Evolutionary conservation across 1,140 invertebrate genomes (phyloP).

Genomic region (Lordiphosa collinella): DNA sequence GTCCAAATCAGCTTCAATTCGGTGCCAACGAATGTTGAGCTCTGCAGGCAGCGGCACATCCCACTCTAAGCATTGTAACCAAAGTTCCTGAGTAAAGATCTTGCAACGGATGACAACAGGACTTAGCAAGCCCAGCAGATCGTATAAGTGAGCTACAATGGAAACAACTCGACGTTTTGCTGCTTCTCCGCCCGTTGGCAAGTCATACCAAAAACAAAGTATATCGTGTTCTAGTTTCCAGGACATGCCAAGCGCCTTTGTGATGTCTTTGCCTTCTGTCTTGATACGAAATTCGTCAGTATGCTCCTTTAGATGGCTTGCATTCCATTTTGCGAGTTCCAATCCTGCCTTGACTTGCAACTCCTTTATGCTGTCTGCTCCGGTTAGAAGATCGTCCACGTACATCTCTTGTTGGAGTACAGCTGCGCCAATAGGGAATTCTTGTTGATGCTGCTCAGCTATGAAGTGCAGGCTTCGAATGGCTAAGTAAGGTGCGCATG

Average conservation of each 20-base stretch:
- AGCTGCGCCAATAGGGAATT: not conserved
- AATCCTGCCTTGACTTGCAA: not conserved
- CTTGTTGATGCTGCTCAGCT: not conserved
- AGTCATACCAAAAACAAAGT: too few relatives aligned
- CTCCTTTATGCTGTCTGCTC: not conserved
- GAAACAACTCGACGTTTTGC: too few relatives aligned
- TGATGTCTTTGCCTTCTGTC: not conserved
- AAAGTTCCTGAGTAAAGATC: too few relatives aligned
- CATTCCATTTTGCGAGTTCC: not conserved
- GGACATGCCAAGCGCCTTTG: not conserved
- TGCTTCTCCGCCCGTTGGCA: too few relatives aligned
- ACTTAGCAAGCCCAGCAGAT: too few relatives aligned
- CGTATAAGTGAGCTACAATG: too few relatives aligned
- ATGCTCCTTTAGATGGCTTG: not conserved
- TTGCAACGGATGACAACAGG: too few relatives aligned
- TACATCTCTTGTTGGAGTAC: not conserved
- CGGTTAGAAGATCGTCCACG: not conserved
- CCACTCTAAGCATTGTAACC: too few relatives aligned
- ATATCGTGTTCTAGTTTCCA: too few relatives aligned
- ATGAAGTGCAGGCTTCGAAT: constrained; percentile 1
- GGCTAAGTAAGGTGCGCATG: not conserved
- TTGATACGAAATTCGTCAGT: not conserved
- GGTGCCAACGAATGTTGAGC: too few relatives aligned
- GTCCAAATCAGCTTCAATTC: too few relatives aligned
- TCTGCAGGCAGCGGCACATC: too few relatives aligned